Evolutionary conservation across 2,113 vertebrate genomes (phyloP).

Genomic region (Thermophis baileyi): DNA sequence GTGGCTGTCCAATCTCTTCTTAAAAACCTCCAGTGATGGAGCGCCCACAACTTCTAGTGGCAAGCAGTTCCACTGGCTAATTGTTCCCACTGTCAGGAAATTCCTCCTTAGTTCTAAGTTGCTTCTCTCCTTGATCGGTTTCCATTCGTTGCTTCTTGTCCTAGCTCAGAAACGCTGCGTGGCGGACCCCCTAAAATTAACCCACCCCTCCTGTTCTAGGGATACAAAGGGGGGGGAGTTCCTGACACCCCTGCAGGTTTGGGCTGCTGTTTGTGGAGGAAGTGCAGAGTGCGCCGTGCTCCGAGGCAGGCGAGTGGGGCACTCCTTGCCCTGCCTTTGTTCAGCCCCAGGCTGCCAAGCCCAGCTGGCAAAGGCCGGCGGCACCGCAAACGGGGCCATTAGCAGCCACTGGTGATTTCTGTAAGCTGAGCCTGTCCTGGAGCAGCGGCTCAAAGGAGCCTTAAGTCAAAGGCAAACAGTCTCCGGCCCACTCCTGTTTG

Average conservation of each 20-base stretch:
- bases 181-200: background rate
- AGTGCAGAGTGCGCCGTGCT: constrained; percentile 43
- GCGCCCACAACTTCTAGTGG: no score
- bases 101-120: no score
- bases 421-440: constrained; percentile 57
- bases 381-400: constrained; percentile 48
- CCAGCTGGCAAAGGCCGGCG: constrained; percentile 18
- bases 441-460: constrained; percentile 33
- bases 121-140: no score
- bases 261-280: constrained; percentile 60
- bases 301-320: constrained; percentile 39
- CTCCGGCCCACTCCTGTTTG: constrained; percentile 61
- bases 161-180: background rate
- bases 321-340: constrained; percentile 54
- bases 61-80: no score
- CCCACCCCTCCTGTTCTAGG: background rate
- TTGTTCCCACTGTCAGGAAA: no score
- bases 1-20: no score
- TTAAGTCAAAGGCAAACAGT: constrained; percentile 64
- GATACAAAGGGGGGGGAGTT: background rate
- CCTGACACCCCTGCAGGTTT: background rate
- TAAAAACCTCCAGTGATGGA: no score
- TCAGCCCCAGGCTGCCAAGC: constrained; percentile 39
- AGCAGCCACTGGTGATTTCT: constrained; percentile 52
- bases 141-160: no score